A percentile compares a stretch with the other conserved stretches of the same genome.
These are phyloP conservation scores for Dasypolia templi DNA, from an alignment of 2,888 invertebrate species.

Conservation along the genomic window DNA sequence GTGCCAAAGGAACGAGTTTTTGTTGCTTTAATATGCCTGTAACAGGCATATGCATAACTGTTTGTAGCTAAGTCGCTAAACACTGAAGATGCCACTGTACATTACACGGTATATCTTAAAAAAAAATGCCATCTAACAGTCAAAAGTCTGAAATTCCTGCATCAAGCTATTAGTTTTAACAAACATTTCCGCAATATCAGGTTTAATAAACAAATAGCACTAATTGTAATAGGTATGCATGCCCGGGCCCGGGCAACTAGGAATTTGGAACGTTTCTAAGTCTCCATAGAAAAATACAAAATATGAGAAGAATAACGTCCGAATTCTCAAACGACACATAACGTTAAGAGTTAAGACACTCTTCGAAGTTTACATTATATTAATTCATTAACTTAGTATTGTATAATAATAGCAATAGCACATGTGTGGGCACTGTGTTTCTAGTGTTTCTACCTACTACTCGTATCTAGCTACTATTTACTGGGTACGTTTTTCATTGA, in stretches of 20 bases:
- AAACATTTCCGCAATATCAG: not conserved
- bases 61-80: not conserved
- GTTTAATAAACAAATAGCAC: not conserved
- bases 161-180: not conserved
- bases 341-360: not conserved
- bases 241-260: not conserved
- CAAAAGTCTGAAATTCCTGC: not conserved
- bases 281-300: not conserved
- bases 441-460: too few relatives aligned
- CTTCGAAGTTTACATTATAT: not conserved
- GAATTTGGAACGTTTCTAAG: not conserved
- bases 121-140: too few relatives aligned
- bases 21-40: not conserved
- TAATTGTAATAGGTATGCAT: not conserved
- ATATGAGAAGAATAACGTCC: not conserved
- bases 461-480: too few relatives aligned
- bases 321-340: not conserved
- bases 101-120: not conserved
- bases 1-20: constrained; percentile 1
- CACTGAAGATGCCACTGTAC: not conserved
- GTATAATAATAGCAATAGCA: too few relatives aligned
- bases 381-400: too few relatives aligned
- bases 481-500: too few relatives aligned
- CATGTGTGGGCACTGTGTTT: too few relatives aligned
- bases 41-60: not conserved